Conservation (phyloP, 2,888 invertebrate species). For the Ochlodes sylvanus region DNA sequence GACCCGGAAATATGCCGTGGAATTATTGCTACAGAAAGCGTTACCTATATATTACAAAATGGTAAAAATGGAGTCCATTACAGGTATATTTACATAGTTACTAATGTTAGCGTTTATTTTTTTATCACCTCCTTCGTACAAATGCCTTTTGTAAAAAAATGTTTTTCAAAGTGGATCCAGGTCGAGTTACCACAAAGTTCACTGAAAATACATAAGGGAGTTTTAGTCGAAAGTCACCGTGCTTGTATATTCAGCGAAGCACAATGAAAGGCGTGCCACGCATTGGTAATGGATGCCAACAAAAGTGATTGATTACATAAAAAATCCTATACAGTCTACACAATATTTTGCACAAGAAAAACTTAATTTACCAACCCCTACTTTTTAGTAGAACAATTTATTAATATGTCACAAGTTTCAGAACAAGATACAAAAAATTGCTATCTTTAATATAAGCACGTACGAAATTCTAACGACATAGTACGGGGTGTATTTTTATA, state of each 20-base stretch:
- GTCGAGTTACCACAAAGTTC: no score
- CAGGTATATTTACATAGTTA: no score
- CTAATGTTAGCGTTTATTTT: no score
- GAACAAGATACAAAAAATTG: background rate
- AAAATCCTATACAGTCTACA: background rate
- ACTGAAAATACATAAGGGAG: no score
- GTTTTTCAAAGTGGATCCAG: no score
- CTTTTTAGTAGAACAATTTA: slow-evolving; percentile 24
- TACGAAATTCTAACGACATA: slow-evolving; percentile 4
- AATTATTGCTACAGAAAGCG: slow-evolving; percentile 1
- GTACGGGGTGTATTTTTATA: background rate
- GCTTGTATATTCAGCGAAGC: background rate
- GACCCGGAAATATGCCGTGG: slow-evolving; percentile 26
- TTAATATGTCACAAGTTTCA: background rate
- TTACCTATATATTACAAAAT: no score
- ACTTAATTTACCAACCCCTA: slow-evolving; percentile 23
- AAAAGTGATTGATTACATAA: slow-evolving; percentile 19
- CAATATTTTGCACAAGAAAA: slow-evolving; percentile 4
- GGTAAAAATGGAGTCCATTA: no score
- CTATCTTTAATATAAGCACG: slow-evolving; percentile 4
- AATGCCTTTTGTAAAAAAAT: no score
- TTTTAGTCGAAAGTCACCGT: no score
- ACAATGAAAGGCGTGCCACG: background rate
- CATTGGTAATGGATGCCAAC: slow-evolving; percentile 5
- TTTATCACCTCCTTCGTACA: no score